Conservation (phyloP, 2,888 invertebrate genomes). For the Elegia similella region DNA sequence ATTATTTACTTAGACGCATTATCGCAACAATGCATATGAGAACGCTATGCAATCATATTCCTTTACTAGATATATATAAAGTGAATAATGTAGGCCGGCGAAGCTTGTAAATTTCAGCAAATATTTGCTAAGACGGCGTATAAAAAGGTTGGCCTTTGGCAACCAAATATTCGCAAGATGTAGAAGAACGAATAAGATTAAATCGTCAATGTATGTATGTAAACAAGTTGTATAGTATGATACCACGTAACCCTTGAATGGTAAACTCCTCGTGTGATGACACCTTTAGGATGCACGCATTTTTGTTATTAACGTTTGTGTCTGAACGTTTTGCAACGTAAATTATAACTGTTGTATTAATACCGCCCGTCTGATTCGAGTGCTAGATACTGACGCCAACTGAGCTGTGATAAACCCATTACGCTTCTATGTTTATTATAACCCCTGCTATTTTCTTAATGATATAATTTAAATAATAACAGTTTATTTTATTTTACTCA, state of each 20-base stretch:
- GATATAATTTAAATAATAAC: background rate
- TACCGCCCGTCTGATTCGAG: background rate
- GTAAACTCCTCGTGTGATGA: slow-evolving; percentile 5
- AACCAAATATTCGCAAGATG: background rate
- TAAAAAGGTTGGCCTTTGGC: background rate
- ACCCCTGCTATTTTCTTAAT: background rate
- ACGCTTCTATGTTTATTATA: background rate
- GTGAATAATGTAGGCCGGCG: background rate
- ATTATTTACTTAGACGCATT: slow-evolving; percentile 15
- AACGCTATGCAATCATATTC: slow-evolving; percentile 57
- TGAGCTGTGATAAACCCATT: slow-evolving; percentile 4
- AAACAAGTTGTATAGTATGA: background rate
- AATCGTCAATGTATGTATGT: background rate
- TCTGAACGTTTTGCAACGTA: background rate
- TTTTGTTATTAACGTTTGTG: background rate
- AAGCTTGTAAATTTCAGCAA: background rate
- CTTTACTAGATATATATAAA: slow-evolving; percentile 60
- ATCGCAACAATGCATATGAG: slow-evolving; percentile 19
- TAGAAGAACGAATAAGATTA: background rate
- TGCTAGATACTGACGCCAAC: slow-evolving; percentile 1
- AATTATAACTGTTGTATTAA: background rate
- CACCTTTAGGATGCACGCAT: slow-evolving; percentile 11
- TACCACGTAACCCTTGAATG: background rate
- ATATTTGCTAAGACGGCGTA: background rate
- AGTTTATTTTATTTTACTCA: background rate